Evolutionary conservation across 2,113 vertebrate species (phyloP).

Genomic region (Neolamprologus tretocephalus): DNA sequence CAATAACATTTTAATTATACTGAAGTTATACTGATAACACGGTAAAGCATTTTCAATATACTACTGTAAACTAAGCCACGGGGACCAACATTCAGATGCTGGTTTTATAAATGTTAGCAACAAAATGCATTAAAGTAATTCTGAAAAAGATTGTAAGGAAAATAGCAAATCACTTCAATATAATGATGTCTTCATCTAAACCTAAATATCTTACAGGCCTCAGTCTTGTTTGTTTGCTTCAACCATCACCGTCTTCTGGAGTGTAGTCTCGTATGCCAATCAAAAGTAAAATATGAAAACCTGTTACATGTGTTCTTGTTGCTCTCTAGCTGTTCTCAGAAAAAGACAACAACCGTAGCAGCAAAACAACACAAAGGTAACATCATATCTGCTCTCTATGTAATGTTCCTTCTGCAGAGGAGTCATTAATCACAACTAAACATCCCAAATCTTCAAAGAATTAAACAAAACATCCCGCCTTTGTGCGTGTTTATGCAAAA

Average conservation of each 20-base stretch:
- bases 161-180: neutral
- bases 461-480: constrained; percentile 56
- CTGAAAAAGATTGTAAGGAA: neutral
- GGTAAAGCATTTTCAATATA: neutral
- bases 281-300: neutral
- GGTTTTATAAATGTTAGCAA: neutral
- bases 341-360: constrained; percentile 22
- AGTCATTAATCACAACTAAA: constrained; percentile 61
- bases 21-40: neutral
- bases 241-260: neutral
- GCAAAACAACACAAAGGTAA: constrained; percentile 12
- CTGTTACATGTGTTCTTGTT: neutral
- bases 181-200: neutral
- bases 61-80: neutral
- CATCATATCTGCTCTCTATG: neutral
- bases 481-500: constrained; percentile 50
- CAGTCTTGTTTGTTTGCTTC: neutral
- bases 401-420: constrained; percentile 25
- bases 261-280: neutral
- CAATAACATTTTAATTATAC: neutral
- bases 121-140: neutral
- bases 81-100: neutral
- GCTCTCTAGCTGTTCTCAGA: constrained; percentile 8
- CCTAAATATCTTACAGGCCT: neutral
- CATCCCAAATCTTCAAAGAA: constrained; percentile 42